Conservation (phyloP, 2,113 vertebrate species). For the Diadophis punctatus region DNA sequence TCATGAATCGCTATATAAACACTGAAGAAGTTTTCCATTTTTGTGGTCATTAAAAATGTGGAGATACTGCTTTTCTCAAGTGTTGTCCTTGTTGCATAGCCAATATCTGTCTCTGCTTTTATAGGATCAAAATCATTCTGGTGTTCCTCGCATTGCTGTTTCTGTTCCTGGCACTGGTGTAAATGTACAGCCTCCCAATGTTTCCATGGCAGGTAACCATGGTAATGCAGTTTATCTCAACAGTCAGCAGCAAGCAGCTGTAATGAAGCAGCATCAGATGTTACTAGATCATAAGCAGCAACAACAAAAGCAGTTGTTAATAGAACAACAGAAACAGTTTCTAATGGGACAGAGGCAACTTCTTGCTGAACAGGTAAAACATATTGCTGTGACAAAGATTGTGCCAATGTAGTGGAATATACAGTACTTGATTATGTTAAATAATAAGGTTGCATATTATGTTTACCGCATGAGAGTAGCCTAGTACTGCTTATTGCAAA, state of each 20-base stretch:
- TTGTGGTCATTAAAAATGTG: not conserved
- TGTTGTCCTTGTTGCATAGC: conserved; percentile 1
- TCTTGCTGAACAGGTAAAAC: conserved; percentile 86
- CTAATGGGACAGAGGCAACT: conserved; percentile 81
- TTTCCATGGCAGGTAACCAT: conserved; percentile 76
- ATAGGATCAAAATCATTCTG: conserved; percentile 83
- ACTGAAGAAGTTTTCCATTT: not conserved
- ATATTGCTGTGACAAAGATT: not conserved
- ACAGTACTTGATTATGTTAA: not conserved
- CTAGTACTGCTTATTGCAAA: not conserved
- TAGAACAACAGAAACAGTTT: conserved; percentile 78
- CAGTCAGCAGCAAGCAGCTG: conserved; percentile 77
- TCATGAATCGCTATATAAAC: not conserved
- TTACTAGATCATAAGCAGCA: conserved; percentile 81
- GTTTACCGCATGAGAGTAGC: not conserved
- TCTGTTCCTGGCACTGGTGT: conserved; percentile 70
- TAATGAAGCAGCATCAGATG: conserved; percentile 84
- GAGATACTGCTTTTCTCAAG: not conserved
- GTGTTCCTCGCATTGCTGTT: conserved; percentile 72
- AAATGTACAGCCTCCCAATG: conserved; percentile 69
- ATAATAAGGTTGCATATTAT: not conserved
- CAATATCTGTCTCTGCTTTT: conserved; percentile 10
- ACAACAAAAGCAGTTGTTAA: conserved; percentile 71
- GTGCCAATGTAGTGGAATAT: not conserved
- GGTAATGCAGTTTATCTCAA: conserved; percentile 76